Conservation (phyloP, 2,113 vertebrate species). For the Peromyscus leucopus region DNA sequence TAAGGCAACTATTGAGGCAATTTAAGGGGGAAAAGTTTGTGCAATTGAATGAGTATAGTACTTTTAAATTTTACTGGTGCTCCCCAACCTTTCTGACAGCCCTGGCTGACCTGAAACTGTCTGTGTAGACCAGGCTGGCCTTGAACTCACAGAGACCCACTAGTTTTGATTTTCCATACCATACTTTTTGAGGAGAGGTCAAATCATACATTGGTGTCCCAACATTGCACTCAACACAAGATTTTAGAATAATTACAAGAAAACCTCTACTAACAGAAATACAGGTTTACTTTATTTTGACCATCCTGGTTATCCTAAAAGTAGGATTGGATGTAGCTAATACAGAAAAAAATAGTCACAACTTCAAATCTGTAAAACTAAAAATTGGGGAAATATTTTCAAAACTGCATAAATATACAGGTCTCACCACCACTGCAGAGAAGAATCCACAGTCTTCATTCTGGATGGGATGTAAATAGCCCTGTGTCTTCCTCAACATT, state of each 20-base stretch:
- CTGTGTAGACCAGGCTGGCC: neutral
- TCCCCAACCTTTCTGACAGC: neutral
- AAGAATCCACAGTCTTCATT: neutral
- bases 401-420: neutral
- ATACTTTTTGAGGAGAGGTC: neutral
- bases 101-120: neutral
- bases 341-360: neutral
- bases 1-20: neutral
- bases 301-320: neutral
- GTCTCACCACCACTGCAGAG: neutral
- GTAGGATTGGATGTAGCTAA: neutral
- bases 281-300: neutral
- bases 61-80: neutral
- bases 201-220: neutral
- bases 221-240: neutral
- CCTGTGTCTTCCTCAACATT: neutral
- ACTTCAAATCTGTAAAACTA: slow-evolving; percentile 28
- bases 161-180: neutral
- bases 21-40: neutral
- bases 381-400: neutral
- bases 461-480: neutral
- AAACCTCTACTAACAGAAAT: slow-evolving; percentile 22
- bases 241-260: neutral
- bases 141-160: neutral
- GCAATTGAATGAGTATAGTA: neutral